Evolutionary conservation across 1,140 invertebrate genomes (phyloP).

Genomic region (Planococcus citri): DNA sequence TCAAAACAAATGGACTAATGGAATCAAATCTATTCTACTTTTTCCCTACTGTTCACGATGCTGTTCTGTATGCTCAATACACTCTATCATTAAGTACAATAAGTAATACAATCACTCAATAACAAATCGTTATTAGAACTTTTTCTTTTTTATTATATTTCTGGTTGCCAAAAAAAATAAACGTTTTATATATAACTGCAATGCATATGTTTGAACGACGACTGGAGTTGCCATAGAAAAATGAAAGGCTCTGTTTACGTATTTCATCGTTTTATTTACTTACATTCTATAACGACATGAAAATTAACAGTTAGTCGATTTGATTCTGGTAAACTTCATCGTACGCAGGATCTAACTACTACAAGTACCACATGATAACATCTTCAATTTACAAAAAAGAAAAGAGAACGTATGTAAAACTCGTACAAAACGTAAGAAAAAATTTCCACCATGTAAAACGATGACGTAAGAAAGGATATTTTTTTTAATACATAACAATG

Average conservation of each 20-base stretch:
- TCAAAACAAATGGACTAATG: constrained; percentile 10
- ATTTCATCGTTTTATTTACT: neutral
- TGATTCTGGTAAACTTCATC: neutral
- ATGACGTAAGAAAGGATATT: neutral
- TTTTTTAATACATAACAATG: neutral
- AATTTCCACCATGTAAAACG: neutral
- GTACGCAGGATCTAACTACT: neutral
- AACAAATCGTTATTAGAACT: neutral
- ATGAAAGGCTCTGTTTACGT: neutral
- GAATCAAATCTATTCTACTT: constrained; percentile 7
- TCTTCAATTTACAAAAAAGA: neutral
- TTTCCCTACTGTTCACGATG: constrained; percentile 19
- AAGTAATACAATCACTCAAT: neutral
- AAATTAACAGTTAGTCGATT: neutral
- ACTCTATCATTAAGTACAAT: constrained; percentile 2
- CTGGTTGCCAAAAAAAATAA: neutral
- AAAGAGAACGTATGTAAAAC: too few species aligned
- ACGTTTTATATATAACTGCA: neutral
- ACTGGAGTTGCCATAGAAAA: too few species aligned
- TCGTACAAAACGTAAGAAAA: neutral
- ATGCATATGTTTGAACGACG: too few species aligned
- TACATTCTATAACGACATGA: neutral
- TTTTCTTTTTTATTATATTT: neutral
- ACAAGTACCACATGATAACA: too few species aligned
- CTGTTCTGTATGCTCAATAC: constrained; percentile 14